Evolutionary conservation across 2,888 invertebrate species (phyloP), one percentile per base, ranked within the genome.

Genomic region (Andricus curvator): DNA sequence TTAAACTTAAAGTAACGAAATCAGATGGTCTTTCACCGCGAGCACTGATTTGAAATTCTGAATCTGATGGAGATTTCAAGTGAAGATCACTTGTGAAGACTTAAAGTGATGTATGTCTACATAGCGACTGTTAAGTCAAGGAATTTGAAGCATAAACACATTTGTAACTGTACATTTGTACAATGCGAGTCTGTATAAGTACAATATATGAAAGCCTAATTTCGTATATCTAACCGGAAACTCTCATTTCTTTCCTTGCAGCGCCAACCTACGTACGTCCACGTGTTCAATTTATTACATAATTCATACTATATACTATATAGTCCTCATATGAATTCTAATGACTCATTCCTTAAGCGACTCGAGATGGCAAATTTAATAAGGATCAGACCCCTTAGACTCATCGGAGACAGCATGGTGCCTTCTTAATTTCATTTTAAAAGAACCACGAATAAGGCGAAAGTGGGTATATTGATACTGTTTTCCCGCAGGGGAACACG

Each of bases 201-300:
- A 67, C 22, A 67, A 79, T 77, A 65, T 66, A 74, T 56, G 77
- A 78, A 77, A 67, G 80, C 83, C 83, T 82, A 85, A 86, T 84
- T 86, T 80, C 83, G 48, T 48, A 81, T 83, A 83, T 84, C 82
- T 80, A 85, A 83, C 86, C 86, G 85, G 85, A 86, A 85, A 85
- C 80, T 56, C 33, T 56, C 33, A 74, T 74, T 74, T 74, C 74
- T 56, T 74, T 74, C 20, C 48, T 70, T 68, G 44, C 48, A 68
- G 33, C 1, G 74, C 20, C 74, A 51, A 56, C 74, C 74, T 74
- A 74, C 74, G 74, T 74, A 56, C 51, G 74, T n/a, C 74, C 74
- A 74, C 33, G 33, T 56, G 74, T 74, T 56, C 33, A 56, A 51
- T 56, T 74, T 51, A 74, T 74, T 74, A 56, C 56, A 74, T 74